Percentiles rank a stretch among this genome's conserved stretches.
Evolutionary conservation across 1,140 invertebrate genomes (phyloP).

Genomic region (Rhysida immarginata): DNA sequence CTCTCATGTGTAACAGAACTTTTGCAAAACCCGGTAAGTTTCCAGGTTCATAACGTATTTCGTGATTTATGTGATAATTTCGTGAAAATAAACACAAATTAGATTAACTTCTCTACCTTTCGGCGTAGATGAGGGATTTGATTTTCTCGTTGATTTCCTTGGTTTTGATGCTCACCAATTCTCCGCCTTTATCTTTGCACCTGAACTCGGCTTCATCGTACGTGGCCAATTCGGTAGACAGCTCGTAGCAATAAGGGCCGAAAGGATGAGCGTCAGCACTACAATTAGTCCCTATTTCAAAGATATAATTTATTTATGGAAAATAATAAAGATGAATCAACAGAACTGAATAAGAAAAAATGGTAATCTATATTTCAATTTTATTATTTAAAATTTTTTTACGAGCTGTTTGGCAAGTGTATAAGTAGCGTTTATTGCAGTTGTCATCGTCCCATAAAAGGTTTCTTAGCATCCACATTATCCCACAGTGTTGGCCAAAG

Average conservation of each 20-base stretch:
- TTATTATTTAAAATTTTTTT: too few relatives aligned
- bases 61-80: too few relatives aligned
- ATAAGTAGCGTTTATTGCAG: neutral
- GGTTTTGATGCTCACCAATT: conserved; percentile 1
- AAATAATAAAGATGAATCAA: too few relatives aligned
- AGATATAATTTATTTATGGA: too few relatives aligned
- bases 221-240: neutral
- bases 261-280: neutral
- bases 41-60: too few relatives aligned
- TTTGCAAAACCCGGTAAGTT: too few relatives aligned
- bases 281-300: neutral
- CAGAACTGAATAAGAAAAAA: too few relatives aligned
- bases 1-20: too few relatives aligned
- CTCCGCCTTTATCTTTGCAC: neutral
- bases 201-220: conserved; percentile 6
- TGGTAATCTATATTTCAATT: too few relatives aligned
- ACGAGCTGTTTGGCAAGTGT: conserved; percentile 4
- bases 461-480: neutral
- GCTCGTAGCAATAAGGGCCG: conserved; percentile 4
- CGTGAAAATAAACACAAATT: too few relatives aligned
- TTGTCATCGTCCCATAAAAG: conserved; percentile 4
- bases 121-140: conserved; percentile 7
- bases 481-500: neutral
- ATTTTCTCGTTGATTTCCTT: neutral
- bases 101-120: too few relatives aligned